These are phyloP conservation scores for Choloepus didactylus DNA, from an alignment of 2,797 vertebrate genomes.

Conservation along the genomic window DNA sequence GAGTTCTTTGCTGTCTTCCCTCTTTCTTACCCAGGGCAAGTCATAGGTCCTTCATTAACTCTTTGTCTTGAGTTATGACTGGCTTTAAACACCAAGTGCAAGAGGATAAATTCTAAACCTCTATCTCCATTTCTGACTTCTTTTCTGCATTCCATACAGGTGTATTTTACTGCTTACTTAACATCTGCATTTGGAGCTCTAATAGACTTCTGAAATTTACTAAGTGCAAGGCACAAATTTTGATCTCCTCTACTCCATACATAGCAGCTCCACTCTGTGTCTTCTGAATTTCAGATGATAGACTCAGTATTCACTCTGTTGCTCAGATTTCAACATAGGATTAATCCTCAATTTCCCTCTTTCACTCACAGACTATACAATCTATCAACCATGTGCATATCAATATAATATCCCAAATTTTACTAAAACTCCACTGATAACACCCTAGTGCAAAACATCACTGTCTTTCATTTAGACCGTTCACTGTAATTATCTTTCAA, in stretches of 20 bases:
- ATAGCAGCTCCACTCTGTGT: background rate
- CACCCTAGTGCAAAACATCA: background rate
- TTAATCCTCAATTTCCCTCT: background rate
- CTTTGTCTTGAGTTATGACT: background rate
- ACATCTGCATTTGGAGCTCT: background rate
- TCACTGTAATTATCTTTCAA: background rate
- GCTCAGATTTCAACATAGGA: background rate
- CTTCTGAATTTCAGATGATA: background rate
- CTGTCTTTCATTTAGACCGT: background rate
- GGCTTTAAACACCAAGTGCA: background rate
- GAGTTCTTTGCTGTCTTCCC: background rate
- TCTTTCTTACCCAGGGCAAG: rapidly evolving
- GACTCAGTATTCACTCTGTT: background rate
- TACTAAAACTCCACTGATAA: background rate
- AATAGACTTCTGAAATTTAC: background rate
- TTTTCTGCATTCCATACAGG: background rate
- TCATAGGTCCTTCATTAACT: background rate
- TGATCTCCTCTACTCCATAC: background rate
- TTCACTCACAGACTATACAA: background rate
- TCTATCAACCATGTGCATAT: background rate
- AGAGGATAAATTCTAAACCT: background rate
- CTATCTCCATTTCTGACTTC: background rate
- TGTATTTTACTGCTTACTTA: background rate
- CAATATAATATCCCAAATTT: background rate
- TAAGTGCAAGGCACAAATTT: background rate